Evolutionary conservation across 2,888 invertebrate species (phyloP).

Genomic region (Lumbricus terrestris): DNA sequence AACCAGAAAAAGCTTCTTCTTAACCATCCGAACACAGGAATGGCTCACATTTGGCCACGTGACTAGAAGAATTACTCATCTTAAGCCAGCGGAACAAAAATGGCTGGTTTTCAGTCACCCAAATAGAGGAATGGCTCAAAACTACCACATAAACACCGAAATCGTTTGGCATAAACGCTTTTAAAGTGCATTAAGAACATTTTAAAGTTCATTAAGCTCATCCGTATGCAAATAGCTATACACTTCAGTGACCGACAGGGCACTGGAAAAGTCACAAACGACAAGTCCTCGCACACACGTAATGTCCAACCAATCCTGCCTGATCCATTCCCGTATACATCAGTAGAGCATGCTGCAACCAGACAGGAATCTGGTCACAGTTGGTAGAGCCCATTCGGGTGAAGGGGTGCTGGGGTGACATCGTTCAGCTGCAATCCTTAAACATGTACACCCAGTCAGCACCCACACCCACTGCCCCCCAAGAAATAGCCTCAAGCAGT

Average conservation of each 20-base stretch:
- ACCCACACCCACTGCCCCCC: neutral
- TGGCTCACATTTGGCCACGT: neutral
- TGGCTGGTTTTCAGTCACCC: no score
- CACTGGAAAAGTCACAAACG: no score
- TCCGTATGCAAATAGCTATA: no score
- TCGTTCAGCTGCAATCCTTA: neutral
- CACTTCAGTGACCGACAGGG: no score
- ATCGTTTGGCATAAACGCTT: no score
- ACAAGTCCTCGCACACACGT: no score
- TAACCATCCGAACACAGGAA: neutral
- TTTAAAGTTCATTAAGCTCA: no score
- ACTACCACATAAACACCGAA: no score
- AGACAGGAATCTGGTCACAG: neutral
- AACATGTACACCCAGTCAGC: neutral
- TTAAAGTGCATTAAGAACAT: no score
- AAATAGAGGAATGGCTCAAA: neutral
- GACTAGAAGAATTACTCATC: no score
- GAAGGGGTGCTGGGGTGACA: neutral
- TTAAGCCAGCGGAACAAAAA: no score
- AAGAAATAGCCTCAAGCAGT: neutral
- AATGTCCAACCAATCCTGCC: no score
- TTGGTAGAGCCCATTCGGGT: neutral
- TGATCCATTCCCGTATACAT: neutral
- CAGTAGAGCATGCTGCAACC: neutral
- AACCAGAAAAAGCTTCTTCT: neutral